A percentile compares a stretch with the other conserved stretches of the same genome.
These are phyloP conservation scores for Pseudomyrmex cubaensis DNA, from an alignment of 1,140 invertebrate genomes.

Conservation along the genomic window DNA sequence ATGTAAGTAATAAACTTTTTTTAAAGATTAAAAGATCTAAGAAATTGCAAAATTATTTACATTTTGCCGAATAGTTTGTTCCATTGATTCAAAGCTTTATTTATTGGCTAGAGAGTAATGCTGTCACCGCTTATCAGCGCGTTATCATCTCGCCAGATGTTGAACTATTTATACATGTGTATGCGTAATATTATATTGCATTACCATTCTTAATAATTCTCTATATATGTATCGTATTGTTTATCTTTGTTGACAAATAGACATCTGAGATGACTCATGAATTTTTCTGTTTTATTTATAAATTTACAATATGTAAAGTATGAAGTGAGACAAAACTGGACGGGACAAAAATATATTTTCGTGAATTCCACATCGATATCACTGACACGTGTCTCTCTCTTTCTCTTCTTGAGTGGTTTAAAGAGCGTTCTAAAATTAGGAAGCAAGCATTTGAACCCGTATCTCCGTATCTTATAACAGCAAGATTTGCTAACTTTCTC, in stretches of 20 bases:
- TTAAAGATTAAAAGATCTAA: neutral
- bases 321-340: neutral
- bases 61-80: neutral
- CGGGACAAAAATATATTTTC: neutral
- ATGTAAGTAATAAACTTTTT: neutral
- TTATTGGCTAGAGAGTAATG: conserved; percentile 8
- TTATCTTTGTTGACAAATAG: neutral
- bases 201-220: neutral
- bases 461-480: conserved; percentile 8
- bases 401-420: neutral
- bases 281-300: too few relatives aligned
- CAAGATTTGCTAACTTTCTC: conserved; percentile 27
- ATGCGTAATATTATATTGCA: too few relatives aligned
- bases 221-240: neutral
- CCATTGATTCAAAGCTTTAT: conserved; percentile 6
- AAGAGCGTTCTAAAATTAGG: conserved; percentile 46
- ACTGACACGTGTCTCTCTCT: neutral
- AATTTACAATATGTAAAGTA: neutral
- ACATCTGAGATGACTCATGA: too few relatives aligned
- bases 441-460: conserved; percentile 4
- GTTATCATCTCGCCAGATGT: conserved; percentile 49
- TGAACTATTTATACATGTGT: neutral
- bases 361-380: neutral
- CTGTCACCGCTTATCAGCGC: conserved; percentile 54
- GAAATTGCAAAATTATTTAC: neutral